phyloP scores from a whole-genome alignment of 2,888 invertebrate species.

The Dasysyrphus tricinctus region DNA sequence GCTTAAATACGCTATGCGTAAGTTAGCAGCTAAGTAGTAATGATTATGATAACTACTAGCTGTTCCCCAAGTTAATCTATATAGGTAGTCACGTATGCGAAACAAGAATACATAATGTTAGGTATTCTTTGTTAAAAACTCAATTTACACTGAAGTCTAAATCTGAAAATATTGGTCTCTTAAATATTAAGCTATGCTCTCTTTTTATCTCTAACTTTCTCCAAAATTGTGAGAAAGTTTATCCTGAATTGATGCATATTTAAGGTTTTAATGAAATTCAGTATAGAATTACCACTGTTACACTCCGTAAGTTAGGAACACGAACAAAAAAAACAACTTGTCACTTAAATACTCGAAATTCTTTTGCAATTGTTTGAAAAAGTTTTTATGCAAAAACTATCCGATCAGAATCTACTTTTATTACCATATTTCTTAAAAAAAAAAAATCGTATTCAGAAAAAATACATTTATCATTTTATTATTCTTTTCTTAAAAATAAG shows the following conservation, averaged over 20 bases:
- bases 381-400: conserved; percentile 49
- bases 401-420: conserved; percentile 41
- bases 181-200: too few relatives aligned
- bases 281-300: background rate
- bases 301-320: background rate
- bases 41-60: too few relatives aligned
- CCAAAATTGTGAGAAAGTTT: background rate
- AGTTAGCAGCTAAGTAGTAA: too few relatives aligned
- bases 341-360: background rate
- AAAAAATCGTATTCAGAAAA: conserved; percentile 23
- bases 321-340: background rate
- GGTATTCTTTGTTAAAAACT: too few relatives aligned
- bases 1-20: too few relatives aligned
- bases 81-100: too few relatives aligned
- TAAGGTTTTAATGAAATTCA: background rate
- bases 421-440: conserved; percentile 24
- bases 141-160: too few relatives aligned
- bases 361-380: background rate
- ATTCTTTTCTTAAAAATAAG: conserved; percentile 30
- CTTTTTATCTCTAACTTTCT: too few relatives aligned
- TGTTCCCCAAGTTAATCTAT: too few relatives aligned
- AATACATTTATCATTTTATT: conserved; percentile 67
- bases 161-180: too few relatives aligned
- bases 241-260: background rate
- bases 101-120: too few relatives aligned